Evolutionary conservation across 2,797 vertebrate genomes (phyloP), one percentile per base, ranked within the genome.

Genomic region (Decapterus maruadsi): DNA sequence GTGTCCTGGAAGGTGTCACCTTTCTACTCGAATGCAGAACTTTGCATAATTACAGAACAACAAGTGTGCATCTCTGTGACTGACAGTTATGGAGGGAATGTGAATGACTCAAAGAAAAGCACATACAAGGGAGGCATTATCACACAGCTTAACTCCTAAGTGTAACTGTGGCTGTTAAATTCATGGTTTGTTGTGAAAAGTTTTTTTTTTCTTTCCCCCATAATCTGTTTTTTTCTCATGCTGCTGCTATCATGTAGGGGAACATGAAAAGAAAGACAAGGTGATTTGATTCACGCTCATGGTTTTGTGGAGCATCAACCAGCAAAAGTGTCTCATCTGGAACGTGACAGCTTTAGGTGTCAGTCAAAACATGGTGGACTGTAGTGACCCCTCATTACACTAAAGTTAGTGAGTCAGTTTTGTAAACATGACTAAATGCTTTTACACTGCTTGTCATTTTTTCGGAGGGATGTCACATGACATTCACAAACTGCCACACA

Each of bases 31-130:
- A 84, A 57, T 72, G 81, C 63, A 69, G 42, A 72, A 71, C 59
- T 90, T 83, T 83, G 82, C 80, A 88, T 90, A 88, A 87, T 83
- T 75, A 86, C 77, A 73, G 36, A 77, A 68, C 72, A 72, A 82
- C 66, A 83, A 75, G 48, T 65, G 61, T 68, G 38, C n/a, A 38
- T 75, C 22, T 78, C 20, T 68, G 57, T 75, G 45, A 68, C 81
- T 60, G 58, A 51, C 69, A 50, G 61, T 9, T 68, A 55, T 22
- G 29, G 58, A 57, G n/a, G 48, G 22, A 70, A 73, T 61, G 42
- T 13, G 43, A 14, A 51, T 0, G 3, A 58, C 62, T 72, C 11
- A 13, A 43, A 66, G 63, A 46, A 55, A 61, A 58, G 43, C 55
- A 36, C 40, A 43, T 20, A 43, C n/a, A 2, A 75, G 55, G 53